These are phyloP conservation scores for Tenthredo scrophulariae DNA, from an alignment of 2,888 invertebrate genomes.

Conservation along the genomic window DNA sequence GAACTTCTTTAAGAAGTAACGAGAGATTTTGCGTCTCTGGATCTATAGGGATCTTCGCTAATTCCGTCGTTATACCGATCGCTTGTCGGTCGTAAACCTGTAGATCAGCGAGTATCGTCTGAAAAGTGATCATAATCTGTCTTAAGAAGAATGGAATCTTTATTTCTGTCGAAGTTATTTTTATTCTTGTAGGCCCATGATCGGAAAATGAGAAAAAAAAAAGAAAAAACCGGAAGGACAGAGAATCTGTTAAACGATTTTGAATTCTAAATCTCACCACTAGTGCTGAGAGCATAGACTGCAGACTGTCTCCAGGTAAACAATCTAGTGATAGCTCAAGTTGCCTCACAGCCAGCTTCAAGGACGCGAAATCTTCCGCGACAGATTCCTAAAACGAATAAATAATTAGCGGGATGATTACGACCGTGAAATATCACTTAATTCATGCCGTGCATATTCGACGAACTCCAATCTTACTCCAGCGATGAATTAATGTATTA, in stretches of 20 bases:
- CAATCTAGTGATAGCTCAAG: constrained; percentile 85
- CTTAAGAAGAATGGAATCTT: background rate
- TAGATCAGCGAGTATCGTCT: constrained; percentile 87
- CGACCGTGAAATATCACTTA: constrained; percentile 39
- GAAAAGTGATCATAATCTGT: constrained; percentile 68
- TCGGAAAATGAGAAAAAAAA: background rate
- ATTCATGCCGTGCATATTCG: constrained; percentile 64
- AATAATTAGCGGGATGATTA: constrained; percentile 63
- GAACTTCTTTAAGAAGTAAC: constrained; percentile 81
- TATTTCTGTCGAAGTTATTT: background rate
- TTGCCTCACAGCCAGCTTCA: constrained; percentile 84
- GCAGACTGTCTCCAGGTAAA: constrained; percentile 86
- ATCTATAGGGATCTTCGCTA: constrained; percentile 84
- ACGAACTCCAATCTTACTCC: constrained; percentile 59
- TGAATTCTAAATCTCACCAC: constrained; percentile 81
- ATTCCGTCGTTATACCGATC: constrained; percentile 82
- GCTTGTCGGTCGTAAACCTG: constrained; percentile 85
- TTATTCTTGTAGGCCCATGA: background rate
- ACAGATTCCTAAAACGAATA: constrained; percentile 73
- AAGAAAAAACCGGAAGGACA: background rate
- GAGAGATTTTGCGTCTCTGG: constrained; percentile 82
- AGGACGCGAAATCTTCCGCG: constrained; percentile 83
- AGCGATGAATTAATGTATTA: constrained; percentile 68
- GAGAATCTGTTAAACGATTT: constrained; percentile 8
- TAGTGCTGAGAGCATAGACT: constrained; percentile 86